These are phyloP conservation scores for Chrysodeixis includens DNA, from an alignment of 2,888 invertebrate genomes.

Conservation along the genomic window DNA sequence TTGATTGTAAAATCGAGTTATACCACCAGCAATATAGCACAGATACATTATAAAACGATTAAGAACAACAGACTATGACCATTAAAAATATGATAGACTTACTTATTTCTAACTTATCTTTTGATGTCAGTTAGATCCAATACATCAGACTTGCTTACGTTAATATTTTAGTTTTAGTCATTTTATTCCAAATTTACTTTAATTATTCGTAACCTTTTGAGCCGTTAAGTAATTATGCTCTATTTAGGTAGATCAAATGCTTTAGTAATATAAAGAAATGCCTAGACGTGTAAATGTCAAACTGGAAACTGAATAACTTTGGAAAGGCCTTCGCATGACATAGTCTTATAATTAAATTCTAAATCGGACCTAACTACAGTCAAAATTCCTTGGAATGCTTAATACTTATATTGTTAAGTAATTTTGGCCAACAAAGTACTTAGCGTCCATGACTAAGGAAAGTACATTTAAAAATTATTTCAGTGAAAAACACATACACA, in stretches of 20 bases:
- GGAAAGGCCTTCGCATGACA: constrained; percentile 22
- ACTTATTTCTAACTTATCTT: too few relatives aligned
- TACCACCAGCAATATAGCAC: too few relatives aligned
- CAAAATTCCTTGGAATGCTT: neutral
- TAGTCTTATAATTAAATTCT: constrained; percentile 29
- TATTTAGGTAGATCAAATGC: neutral
- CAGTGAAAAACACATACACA: too few relatives aligned
- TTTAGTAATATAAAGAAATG: constrained; percentile 9
- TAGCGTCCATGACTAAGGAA: neutral
- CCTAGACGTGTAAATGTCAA: constrained; percentile 10
- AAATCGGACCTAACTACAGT: neutral
- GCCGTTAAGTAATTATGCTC: neutral
- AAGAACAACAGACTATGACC: too few relatives aligned
- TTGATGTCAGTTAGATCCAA: too few relatives aligned
- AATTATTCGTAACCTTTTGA: neutral
- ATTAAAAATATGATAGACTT: too few relatives aligned
- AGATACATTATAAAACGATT: too few relatives aligned
- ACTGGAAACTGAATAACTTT: constrained; percentile 21
- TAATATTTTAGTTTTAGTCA: too few relatives aligned
- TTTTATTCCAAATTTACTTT: neutral
- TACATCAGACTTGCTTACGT: too few relatives aligned
- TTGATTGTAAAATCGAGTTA: too few relatives aligned
- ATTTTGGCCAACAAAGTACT: neutral
- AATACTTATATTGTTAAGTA: neutral
- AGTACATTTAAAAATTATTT: too few relatives aligned